Evolutionary conservation across 2,888 invertebrate genomes (phyloP), one percentile per base, ranked within the genome.

Genomic region (Acanthosepion esculentum): DNA sequence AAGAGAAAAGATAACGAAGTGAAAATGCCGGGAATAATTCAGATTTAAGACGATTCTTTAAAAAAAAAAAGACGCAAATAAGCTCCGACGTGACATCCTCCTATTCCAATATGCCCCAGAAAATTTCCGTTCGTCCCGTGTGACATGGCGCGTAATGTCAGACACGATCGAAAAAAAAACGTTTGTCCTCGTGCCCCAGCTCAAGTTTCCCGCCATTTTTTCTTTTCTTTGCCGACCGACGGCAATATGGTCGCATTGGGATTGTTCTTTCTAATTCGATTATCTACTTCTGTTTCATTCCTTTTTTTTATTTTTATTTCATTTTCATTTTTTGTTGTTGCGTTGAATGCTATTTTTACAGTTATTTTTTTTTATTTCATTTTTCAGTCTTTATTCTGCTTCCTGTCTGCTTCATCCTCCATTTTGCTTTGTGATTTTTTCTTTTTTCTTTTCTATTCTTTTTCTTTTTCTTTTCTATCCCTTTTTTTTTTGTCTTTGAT

Each of bases 41-140:
- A 18, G 23, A n/a, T 8, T 78, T 15, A 78, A 2, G n/a, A 78
- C 1, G 10, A 10, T 29, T 78, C 12, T 78, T 26, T 7, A 29
- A 78, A 29, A 29, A 29, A n/a, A 15, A 33, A n/a, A n/a, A n/a
- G 78, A 78, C 4, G 18, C 78, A 78, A 78, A 78, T 78, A 15
- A 78, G 15, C 12, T n/a, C 78, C n/a, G 78, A 78, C 78, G 15
- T 78, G 78, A 78, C 78, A 78, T 78, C 10, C 78, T 78, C 78
- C 5, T 0, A 3, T 15, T 15, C n/a, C n/a, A 23, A 33, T 78
- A 5, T 78, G 78, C 78, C n/a, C n/a, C 18, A 10, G n/a, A 78
- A 78, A 78, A n/a, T 78, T n/a, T n/a, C n/a, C n/a, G n/a, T 78
- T n/a, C n/a, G 78, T 78, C 78, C 78, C 78, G 78, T 33, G 78